Evolutionary conservation across 2,797 vertebrate species (phyloP), one percentile per base, ranked within the genome.

Genomic region (Sebastes diploproa): DNA sequence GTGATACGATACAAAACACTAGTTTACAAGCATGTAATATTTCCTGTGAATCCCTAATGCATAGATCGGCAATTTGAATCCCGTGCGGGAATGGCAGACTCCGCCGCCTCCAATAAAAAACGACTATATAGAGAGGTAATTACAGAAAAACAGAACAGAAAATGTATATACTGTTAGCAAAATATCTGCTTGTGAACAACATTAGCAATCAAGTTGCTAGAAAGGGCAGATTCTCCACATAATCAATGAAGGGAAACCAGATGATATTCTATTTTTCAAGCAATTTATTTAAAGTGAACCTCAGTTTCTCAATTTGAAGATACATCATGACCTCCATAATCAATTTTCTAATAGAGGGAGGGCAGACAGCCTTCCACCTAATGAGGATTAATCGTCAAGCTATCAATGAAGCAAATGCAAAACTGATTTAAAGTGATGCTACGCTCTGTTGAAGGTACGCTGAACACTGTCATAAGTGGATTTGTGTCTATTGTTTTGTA

Each of bases 361-460:
- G 27, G 62, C 61, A 46, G 74, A 69, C 63, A 67, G 77, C 60
- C 29, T 64, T 80, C 56, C 54, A 60, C 46, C 50, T 73, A 81
- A 88, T 84, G 70, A 84, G 22, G 85, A 87, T 84, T 84, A 89
- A 87, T 80, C 34, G 23, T 56, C 16, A 25, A 5, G 54, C 23
- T 71, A 65, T 72, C 81, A 70, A 78, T 77, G 72, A 60, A 73
- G 59, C 64, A 29, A 80, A 62, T 58, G 34, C n/a, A 36, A 16
- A 64, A 69, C 38, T 75, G 79, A 78, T 83, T 69, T 77, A 16
- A 62, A 75, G 38, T 60, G 52, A 81, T 42, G 61, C 55, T 42
- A 14, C 30, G 52, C 77, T 58, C 66, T 50, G 69, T 42, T 75
- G 67, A 76, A 81, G 52, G 36, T 27, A 63, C 62, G 22, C 55